Base-by-base conservation (phyloP, 2,888 invertebrate genomes). In the Abrostola tripartita region DNA sequence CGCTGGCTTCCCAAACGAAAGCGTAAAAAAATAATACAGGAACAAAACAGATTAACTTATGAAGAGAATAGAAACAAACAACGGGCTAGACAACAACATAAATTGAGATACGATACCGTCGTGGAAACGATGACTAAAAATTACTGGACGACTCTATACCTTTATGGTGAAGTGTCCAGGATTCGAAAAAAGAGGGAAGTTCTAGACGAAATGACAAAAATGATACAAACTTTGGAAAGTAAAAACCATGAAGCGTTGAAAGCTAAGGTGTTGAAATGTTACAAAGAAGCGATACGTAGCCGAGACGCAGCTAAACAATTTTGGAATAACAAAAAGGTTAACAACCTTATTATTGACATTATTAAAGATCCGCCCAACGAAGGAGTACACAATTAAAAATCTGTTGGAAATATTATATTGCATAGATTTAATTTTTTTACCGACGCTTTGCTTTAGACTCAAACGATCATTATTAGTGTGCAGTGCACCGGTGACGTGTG, bases 141-240 rank as follows among this genome's bases (percentile, higher is more conserved):
- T 44, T 75, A 68, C 6, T 35, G 60, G 2, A 65, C 80, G 0
- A 85, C 89, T 0, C 70, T 79, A 9, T 89, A 88, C 73, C 75
- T 90, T 4, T 82, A 84, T 42, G 57, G 78, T 0, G 88, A 90
- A 80, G 75, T 90, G 56, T 41, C 76, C 44, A 82, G 88, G 47
- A 89, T 90, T 5, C 38, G 67, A 36, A 60, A 38, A 5, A 67
- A 76, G 0, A 70, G 71, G 1, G 12, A 37, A 6, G 70, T 88
- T 0, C 82, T 75, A 41, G 88, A 88, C 52, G 61, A 65, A 0
- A 42, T 88, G 5, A 84, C 88, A 56, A 12, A 55, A 56, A 87
- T 91, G 85, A 76, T 89, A 0, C 62, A 70, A 0, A 78, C 72
- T 70, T 54, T 89, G 4, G 87, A 87, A 5, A 40, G 53, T 0